phyloP scores from a whole-genome alignment of 1,140 invertebrate species.

The Drosophila nebulosa region DNA sequence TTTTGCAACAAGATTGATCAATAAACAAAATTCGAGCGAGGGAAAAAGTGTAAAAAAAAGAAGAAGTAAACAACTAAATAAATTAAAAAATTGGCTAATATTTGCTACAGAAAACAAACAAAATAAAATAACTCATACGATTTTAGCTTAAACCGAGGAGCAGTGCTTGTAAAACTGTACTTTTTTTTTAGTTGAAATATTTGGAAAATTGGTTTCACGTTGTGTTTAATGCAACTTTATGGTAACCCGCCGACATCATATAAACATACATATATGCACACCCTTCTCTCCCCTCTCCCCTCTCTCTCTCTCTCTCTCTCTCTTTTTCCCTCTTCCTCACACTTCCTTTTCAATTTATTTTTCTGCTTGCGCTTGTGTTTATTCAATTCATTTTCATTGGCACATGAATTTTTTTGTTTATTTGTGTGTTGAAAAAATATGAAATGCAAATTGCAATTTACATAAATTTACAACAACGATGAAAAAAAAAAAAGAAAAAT shows the following conservation, averaged over 20 bases:
- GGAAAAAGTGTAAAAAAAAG: background rate
- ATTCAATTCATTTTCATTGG: slow-evolving; percentile 22
- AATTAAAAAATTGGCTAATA: slow-evolving; percentile 51
- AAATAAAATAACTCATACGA: slow-evolving; percentile 18
- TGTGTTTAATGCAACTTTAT: background rate
- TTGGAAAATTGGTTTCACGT: background rate
- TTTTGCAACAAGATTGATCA: slow-evolving; percentile 46
- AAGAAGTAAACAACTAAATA: slow-evolving; percentile 37
- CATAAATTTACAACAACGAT: slow-evolving; percentile 22
- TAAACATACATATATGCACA: too few relatives aligned
- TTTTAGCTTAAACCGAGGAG: too few relatives aligned
- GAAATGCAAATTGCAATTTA: slow-evolving; percentile 55
- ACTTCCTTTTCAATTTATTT: slow-evolving; percentile 14
- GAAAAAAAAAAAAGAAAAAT: too few relatives aligned
- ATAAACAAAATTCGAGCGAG: slow-evolving; percentile 35
- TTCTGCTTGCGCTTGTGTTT: slow-evolving; percentile 26
- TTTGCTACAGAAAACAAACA: slow-evolving; percentile 54
- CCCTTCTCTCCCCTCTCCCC: background rate
- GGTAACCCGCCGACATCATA: background rate
- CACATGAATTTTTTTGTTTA: slow-evolving; percentile 28
- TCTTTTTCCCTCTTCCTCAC: background rate
- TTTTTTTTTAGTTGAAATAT: background rate
- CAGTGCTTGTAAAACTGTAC: background rate
- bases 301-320: background rate
- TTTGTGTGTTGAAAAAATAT: slow-evolving; percentile 19